Evolutionary conservation across 2,888 invertebrate genomes (phyloP).

Genomic region (Clistopyga incitator): DNA sequence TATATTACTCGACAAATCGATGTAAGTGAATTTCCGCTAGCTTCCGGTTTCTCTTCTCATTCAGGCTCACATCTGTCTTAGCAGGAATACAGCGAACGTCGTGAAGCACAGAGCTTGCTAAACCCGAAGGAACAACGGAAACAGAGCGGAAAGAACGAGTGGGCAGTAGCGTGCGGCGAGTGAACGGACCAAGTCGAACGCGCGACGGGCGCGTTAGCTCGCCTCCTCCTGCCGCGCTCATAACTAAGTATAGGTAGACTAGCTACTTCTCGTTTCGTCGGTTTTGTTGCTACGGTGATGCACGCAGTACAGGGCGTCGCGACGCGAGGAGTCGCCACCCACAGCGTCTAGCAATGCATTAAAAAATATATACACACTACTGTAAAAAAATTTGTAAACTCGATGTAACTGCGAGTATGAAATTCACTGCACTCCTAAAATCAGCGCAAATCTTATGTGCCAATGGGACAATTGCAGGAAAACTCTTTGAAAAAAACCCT

Average conservation of each 20-base stretch:
- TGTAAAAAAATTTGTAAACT: too few relatives aligned
- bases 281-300: background rate
- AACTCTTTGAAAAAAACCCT: too few relatives aligned
- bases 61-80: background rate
- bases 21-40: background rate
- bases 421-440: too few relatives aligned
- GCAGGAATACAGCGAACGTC: background rate
- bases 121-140: constrained; percentile 57
- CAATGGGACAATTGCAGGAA: too few relatives aligned
- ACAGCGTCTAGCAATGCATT: too few relatives aligned
- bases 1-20: background rate
- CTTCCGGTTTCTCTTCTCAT: background rate
- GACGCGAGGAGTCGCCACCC: background rate
- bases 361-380: too few relatives aligned
- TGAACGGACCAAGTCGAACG: constrained; percentile 37
- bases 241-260: background rate
- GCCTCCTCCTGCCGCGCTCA: constrained; percentile 11
- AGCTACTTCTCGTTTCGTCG: background rate
- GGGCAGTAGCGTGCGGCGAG: constrained; percentile 44
- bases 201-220: constrained; percentile 3
- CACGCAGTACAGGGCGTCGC: background rate
- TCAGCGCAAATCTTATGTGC: too few relatives aligned
- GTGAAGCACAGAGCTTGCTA: background rate
- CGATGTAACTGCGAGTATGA: too few relatives aligned
- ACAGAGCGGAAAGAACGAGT: constrained; percentile 65